Base-by-base conservation (phyloP, 2,797 vertebrate species). In the Pseudochromis fuscus region DNA sequence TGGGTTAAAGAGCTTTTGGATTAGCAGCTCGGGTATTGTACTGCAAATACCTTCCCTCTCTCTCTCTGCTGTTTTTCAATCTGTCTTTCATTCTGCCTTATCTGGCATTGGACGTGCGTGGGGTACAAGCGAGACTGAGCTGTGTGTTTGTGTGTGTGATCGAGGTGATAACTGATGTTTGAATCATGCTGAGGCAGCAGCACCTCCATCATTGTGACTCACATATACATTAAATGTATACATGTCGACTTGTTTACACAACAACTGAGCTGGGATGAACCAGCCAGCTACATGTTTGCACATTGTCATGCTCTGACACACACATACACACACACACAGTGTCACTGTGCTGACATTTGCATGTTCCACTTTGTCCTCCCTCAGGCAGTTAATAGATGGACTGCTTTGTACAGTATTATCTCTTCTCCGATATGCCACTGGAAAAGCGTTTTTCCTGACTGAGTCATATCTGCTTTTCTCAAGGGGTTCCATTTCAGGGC, bases 1-100 rank as follows among this genome's bases (percentile, higher is more conserved):
- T 69, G 60, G 63, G 74, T 67, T 88, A 68, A 81, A 91, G 79
- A 86, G 87, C 77, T 86, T 87, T 87, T 86, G 79, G 88, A 91
- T 91, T 90, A 87, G 81, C 74, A 79, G 72, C 77, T 69, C 12
- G n/a, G 74, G 71, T 66, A 80, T 87, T 89, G 83, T 84, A 70
- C 66, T 74, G 70, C 72, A 85, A 88, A 82, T 83, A 62, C 75
- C 65, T 28, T 70, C 65, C 72, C 40, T 59, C 35, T 35, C 42
- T 33, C 57, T 40, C 33, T 74, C 15, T 60, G 19, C 63, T 67
- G 40, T 68, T 64, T 82, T 72, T 69, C 49, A 67, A 40, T 71
- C 67, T 50, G 49, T 65, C 42, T n/a, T n/a, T 73, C 55, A 31
- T 56, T 76, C 31, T 33, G 48, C 67, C 61, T 83, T 80, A 60